phyloP scores from a whole-genome alignment of 2,888 invertebrate genomes.

The Pollenia griseotomentosa region DNA sequence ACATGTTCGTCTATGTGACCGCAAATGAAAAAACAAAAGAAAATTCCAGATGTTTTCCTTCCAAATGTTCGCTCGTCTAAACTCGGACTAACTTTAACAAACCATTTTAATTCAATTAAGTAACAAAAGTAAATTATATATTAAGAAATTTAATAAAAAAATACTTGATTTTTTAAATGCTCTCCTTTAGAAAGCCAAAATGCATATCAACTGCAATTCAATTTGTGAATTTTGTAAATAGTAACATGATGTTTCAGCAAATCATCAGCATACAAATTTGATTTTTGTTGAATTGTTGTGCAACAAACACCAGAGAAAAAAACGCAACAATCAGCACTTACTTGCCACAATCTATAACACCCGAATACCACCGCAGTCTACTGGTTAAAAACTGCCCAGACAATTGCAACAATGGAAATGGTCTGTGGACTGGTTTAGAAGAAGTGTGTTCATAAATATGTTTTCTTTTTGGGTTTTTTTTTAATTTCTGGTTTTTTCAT shows the following conservation, averaged over 20 bases:
- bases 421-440: constrained; percentile 29
- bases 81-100: too few relatives aligned
- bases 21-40: too few relatives aligned
- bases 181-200: neutral
- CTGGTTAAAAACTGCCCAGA: constrained; percentile 16
- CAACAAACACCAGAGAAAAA: neutral
- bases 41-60: too few relatives aligned
- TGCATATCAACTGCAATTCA: neutral
- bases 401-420: constrained; percentile 51
- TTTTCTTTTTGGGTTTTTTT: neutral
- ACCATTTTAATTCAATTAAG: too few relatives aligned
- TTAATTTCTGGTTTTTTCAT: constrained; percentile 23
- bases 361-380: constrained; percentile 40
- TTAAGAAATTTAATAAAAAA: neutral
- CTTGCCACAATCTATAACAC: constrained; percentile 65
- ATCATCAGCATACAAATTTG: constrained; percentile 9
- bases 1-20: too few relatives aligned
- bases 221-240: neutral
- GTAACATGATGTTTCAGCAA: constrained; percentile 1
- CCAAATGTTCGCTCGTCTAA: too few relatives aligned
- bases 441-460: constrained; percentile 64
- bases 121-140: too few relatives aligned
- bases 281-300: constrained; percentile 25
- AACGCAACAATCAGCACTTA: constrained; percentile 47
- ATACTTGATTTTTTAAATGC: neutral